phyloP scores from a whole-genome alignment of 2,888 invertebrate species.

The Harmothoe impar region DNA sequence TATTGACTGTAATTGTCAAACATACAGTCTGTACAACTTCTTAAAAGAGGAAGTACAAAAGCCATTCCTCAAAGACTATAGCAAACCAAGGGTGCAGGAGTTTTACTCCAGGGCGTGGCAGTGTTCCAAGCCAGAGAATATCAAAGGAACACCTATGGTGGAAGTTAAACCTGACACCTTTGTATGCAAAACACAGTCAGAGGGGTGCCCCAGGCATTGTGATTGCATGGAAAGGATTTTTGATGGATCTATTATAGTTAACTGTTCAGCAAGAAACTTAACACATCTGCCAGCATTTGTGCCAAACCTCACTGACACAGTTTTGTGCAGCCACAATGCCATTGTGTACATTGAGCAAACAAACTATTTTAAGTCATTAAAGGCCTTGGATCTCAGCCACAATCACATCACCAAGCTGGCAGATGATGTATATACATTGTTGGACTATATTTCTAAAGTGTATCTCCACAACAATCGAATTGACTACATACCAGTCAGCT shows the following conservation, averaged over 20 bases:
- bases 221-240: not conserved
- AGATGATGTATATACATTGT: not conserved
- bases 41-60: not conserved
- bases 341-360: not conserved
- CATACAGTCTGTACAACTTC: not conserved
- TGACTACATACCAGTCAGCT: not conserved
- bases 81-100: not conserved
- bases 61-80: not conserved
- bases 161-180: not conserved
- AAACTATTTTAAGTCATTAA: not conserved
- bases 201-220: not conserved
- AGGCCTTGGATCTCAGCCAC: not conserved
- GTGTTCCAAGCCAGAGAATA: not conserved
- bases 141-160: not conserved
- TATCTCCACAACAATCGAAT: not conserved
- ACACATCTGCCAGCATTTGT: not conserved
- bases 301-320: not conserved
- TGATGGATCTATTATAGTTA: not conserved
- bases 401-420: not conserved
- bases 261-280: not conserved
- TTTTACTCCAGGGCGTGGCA: not conserved
- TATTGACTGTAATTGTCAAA: not conserved
- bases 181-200: not conserved
- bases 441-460: not conserved
- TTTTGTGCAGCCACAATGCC: constrained; percentile 12